Percentiles rank a stretch among this genome's conserved stretches.
Conservation (phyloP, 2,797 vertebrate species). For the Sebastes oblongus region DNA sequence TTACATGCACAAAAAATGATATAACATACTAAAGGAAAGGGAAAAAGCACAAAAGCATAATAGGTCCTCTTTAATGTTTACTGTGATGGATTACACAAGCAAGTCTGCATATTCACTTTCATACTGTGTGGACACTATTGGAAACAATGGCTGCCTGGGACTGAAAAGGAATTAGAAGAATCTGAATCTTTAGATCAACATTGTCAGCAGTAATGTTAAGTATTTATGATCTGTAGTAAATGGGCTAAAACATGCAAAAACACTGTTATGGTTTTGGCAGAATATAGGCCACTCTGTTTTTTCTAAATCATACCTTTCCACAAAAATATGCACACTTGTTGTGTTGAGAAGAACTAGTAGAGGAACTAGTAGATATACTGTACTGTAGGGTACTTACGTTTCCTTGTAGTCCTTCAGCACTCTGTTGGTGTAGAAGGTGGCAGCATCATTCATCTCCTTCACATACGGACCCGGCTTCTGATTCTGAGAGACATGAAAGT, state of each 20-base stretch:
- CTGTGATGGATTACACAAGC: background rate
- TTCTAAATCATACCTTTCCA: accelerated
- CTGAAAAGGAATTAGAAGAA: background rate
- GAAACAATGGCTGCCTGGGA: background rate
- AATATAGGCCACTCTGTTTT: background rate
- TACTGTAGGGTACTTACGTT: conserved; percentile 79
- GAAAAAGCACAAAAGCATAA: too few relatives aligned
- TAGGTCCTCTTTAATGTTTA: background rate
- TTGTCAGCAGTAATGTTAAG: too few relatives aligned
- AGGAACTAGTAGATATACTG: accelerated
- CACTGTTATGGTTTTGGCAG: background rate
- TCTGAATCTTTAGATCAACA: background rate
- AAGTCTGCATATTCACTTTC: background rate
- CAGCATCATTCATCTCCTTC: conserved; percentile 99
- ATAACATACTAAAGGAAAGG: too few relatives aligned
- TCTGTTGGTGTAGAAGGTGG: conserved; percentile 99
- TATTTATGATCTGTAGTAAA: background rate
- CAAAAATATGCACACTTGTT: background rate
- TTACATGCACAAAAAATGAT: too few relatives aligned
- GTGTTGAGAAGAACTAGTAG: background rate
- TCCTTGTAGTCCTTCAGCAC: conserved; percentile 98
- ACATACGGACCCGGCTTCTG: conserved; percentile 97
- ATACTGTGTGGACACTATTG: background rate
- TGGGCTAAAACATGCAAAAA: background rate
- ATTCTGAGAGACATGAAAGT: conserved; percentile 73